Conservation (phyloP, 2,888 invertebrate species). For the Epinotia brunnichana region DNA sequence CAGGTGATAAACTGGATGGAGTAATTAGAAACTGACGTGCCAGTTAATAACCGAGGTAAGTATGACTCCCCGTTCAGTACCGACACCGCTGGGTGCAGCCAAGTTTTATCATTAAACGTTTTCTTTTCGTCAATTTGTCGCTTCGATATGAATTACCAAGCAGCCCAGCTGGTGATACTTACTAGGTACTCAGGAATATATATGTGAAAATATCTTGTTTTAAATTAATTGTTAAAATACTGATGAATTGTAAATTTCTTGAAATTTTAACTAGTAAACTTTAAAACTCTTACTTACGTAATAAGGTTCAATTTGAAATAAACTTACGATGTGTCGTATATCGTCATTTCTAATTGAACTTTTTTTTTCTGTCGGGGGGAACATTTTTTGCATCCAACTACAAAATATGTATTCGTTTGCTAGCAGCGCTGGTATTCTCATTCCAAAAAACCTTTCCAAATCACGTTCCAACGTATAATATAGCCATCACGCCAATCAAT, state of each 20-base stretch:
- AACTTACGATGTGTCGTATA: too few relatives aligned
- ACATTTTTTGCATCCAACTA: too few relatives aligned
- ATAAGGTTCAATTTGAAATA: too few relatives aligned
- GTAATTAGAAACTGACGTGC: constrained; percentile 79
- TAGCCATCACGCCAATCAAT: neutral
- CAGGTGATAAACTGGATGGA: constrained; percentile 78
- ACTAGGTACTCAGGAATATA: too few relatives aligned
- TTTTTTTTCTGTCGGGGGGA: too few relatives aligned
- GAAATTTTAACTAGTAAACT: too few relatives aligned
- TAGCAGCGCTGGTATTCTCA: neutral
- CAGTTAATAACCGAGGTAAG: constrained; percentile 74
- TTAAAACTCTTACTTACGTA: too few relatives aligned
- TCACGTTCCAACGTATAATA: neutral
- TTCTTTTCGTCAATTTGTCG: constrained; percentile 5
- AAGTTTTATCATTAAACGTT: constrained; percentile 19
- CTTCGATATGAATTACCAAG: neutral
- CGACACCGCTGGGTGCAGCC: constrained; percentile 31
- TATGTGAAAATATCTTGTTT: too few relatives aligned
- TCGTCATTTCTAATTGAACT: too few relatives aligned
- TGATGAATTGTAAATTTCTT: too few relatives aligned
- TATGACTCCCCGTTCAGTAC: constrained; percentile 63
- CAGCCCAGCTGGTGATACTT: neutral
- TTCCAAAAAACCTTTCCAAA: neutral
- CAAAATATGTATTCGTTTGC: neutral
- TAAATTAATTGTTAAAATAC: too few relatives aligned